phyloP scores from a whole-genome alignment of 2,888 invertebrate genomes.

The Drosophila maculinotata region DNA sequence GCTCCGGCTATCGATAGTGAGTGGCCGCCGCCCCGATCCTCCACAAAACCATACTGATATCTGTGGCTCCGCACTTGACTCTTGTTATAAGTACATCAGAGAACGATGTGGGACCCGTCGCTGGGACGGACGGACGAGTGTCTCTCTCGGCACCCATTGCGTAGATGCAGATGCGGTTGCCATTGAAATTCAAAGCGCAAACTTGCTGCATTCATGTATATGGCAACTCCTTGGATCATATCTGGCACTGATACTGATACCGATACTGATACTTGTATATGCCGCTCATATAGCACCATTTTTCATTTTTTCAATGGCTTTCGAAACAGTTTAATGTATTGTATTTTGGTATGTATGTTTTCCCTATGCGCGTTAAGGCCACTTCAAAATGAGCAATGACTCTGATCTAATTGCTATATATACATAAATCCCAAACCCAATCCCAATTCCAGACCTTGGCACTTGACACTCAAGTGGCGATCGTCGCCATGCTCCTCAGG shows the following conservation, averaged over 20 bases:
- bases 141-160: constrained; percentile 66
- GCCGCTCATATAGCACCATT: constrained; percentile 65
- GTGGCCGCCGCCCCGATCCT: constrained; percentile 1
- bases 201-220: constrained; percentile 78
- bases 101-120: constrained; percentile 62
- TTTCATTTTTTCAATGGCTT: constrained; percentile 62
- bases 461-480: constrained; percentile 69
- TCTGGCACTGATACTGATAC: constrained; percentile 16
- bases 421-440: constrained; percentile 13
- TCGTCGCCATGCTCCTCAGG: constrained; percentile 13
- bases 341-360: constrained; percentile 11
- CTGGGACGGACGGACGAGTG: too few species aligned
- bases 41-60: constrained; percentile 18
- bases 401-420: constrained; percentile 68
- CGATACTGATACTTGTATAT: constrained; percentile 47
- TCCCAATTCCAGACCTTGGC: constrained; percentile 34
- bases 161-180: constrained; percentile 43
- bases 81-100: constrained; percentile 72
- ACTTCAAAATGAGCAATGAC: constrained; percentile 74
- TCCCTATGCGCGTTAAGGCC: constrained; percentile 24
- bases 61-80: constrained; percentile 65
- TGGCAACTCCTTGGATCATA: constrained; percentile 32
- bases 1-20: constrained; percentile 15
- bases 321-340: constrained; percentile 57
- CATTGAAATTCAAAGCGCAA: constrained; percentile 83